A percentile compares a stretch with the other conserved stretches of the same genome.
These are phyloP conservation scores for Schizotus pectinicornis DNA, from an alignment of 2,888 invertebrate species.

Conservation along the genomic window DNA sequence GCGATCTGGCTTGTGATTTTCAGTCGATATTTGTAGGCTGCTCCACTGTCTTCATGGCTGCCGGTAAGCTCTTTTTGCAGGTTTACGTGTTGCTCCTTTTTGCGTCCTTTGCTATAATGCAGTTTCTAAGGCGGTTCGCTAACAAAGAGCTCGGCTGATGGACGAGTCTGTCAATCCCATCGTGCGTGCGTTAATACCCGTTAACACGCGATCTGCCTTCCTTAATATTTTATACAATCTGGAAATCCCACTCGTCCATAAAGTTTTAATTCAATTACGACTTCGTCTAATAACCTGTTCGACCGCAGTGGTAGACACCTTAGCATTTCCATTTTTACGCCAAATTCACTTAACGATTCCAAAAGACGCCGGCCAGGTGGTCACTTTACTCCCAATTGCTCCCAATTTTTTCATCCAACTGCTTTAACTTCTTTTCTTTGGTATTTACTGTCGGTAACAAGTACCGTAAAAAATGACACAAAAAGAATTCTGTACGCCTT, in stretches of 20 bases:
- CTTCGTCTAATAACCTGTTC: constrained; percentile 29
- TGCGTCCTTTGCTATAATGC: constrained; percentile 18
- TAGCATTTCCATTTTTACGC: background rate
- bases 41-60: background rate
- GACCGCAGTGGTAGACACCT: constrained; percentile 2
- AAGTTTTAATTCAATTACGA: constrained; percentile 33
- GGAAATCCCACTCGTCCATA: constrained; percentile 29
- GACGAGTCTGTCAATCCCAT: constrained; percentile 25
- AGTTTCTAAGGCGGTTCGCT: constrained; percentile 28
- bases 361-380: too few species aligned
- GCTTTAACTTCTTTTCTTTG: too few species aligned
- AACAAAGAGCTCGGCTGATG: constrained; percentile 27
- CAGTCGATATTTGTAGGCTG: constrained; percentile 23
- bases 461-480: too few species aligned
- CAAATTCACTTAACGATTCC: background rate
- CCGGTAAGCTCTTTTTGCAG: constrained; percentile 8
- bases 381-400: too few species aligned
- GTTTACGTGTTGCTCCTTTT: constrained; percentile 14
- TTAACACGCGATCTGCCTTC: constrained; percentile 29
- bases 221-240: constrained; percentile 32
- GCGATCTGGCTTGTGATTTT: constrained; percentile 10
- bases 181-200: constrained; percentile 27
- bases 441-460: too few species aligned
- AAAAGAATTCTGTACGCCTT: too few species aligned
- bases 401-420: too few species aligned